These are phyloP conservation scores for Xenopus laevis DNA, from an alignment of 2,113 vertebrate genomes.

Conservation along the genomic window DNA sequence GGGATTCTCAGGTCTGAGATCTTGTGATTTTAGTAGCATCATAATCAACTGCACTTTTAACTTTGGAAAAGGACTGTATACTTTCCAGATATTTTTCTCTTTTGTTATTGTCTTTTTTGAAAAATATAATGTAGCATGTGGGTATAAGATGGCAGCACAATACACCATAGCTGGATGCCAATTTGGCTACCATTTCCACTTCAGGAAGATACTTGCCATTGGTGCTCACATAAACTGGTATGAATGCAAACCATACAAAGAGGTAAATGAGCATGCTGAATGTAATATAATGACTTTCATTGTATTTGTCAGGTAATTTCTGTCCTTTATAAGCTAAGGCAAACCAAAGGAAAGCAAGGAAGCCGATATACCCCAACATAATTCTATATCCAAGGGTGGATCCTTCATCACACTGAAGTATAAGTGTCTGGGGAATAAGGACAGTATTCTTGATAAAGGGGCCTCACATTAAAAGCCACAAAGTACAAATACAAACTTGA, in stretches of 20 bases:
- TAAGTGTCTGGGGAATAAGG: conserved; percentile 31
- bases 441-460: conserved; percentile 22
- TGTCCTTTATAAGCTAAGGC: conserved; percentile 57
- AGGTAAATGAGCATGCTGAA: conserved; percentile 65
- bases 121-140: conserved; percentile 52
- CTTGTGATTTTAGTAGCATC: neutral
- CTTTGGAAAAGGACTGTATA: conserved; percentile 4
- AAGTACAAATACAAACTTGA: conserved; percentile 55
- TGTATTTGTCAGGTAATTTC: conserved; percentile 53
- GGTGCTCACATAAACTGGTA: conserved; percentile 52
- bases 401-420: conserved; percentile 52
- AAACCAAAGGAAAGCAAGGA: conserved; percentile 56
- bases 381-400: conserved; percentile 48
- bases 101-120: conserved; percentile 46
- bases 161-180: conserved; percentile 59
- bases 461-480: conserved; percentile 55
- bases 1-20: neutral
- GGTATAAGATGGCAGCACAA: conserved; percentile 60
- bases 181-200: conserved; percentile 57
- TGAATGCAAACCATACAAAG: conserved; percentile 61
- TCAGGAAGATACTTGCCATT: conserved; percentile 40
- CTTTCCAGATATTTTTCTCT: conserved; percentile 13
- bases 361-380: conserved; percentile 59
- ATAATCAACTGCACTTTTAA: neutral
- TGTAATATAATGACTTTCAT: conserved; percentile 58